Conservation (phyloP, 2,113 vertebrate species). For the zebrafish (Danio rerio) region DNA sequence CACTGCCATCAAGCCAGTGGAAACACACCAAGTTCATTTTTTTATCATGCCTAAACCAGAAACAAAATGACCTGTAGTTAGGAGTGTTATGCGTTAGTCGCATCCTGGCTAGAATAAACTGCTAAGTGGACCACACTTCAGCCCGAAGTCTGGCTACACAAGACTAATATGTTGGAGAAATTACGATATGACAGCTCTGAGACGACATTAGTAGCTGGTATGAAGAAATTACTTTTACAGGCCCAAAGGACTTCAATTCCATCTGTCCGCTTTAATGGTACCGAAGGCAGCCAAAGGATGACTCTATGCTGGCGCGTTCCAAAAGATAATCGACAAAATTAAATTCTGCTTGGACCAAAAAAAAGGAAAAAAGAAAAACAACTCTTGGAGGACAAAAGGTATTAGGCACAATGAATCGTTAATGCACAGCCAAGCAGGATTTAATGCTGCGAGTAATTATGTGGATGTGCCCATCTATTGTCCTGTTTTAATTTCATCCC, state of each 20-base stretch:
- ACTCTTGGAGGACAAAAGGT: conserved; percentile 57
- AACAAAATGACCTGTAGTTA: neutral
- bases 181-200: neutral
- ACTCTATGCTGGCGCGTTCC: conserved; percentile 55
- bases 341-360: conserved; percentile 64
- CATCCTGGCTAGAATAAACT: neutral
- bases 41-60: neutral
- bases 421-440: conserved; percentile 55
- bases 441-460: neutral
- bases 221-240: conserved; percentile 51
- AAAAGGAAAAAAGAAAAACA: conserved; percentile 3
- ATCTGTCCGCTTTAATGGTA: conserved; percentile 77
- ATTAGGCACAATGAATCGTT: conserved; percentile 53
- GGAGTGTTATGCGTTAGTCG: neutral
- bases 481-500: neutral
- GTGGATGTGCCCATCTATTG: neutral
- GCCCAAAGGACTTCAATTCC: conserved; percentile 69
- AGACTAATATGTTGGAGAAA: conserved; percentile 27
- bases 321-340: conserved; percentile 76
- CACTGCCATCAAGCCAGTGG: no score
- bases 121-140: neutral
- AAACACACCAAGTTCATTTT: no score
- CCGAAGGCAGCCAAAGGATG: conserved; percentile 68
- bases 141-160: neutral
- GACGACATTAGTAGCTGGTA: conserved; percentile 40